These are phyloP conservation scores for Ochropacha duplaris DNA, from an alignment of 2,888 invertebrate species.

Conservation along the genomic window DNA sequence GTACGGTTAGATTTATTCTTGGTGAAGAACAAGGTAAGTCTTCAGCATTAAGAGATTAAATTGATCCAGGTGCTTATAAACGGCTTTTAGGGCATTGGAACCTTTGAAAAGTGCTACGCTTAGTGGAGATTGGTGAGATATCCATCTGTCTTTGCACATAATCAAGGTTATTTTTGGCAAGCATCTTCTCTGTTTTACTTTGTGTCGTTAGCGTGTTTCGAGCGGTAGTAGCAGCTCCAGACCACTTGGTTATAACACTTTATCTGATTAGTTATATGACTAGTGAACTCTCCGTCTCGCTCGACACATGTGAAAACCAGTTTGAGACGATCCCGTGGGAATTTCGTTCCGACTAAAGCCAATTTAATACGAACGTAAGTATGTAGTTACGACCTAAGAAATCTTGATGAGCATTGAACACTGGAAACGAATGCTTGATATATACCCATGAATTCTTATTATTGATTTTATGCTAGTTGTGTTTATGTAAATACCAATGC, in stretches of 20 bases:
- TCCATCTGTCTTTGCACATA: neutral
- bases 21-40: no score
- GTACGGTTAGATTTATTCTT: neutral
- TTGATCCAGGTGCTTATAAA: neutral
- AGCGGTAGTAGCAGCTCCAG: neutral
- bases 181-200: neutral
- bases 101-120: neutral
- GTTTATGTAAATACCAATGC: conserved; percentile 42
- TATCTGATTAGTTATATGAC: neutral
- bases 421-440: neutral
- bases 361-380: neutral
- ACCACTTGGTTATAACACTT: neutral
- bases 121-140: neutral
- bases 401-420: neutral
- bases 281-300: neutral
- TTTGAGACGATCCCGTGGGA: conserved; percentile 2
- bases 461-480: neutral
- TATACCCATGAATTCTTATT: neutral
- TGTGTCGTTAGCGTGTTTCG: neutral
- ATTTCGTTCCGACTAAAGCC: neutral
- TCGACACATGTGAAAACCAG: conserved; percentile 1
- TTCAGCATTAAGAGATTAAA: neutral
- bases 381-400: neutral
- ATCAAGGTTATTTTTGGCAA: neutral
- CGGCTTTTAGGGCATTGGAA: neutral